Evolutionary conservation across 2,888 invertebrate species (phyloP).

Genomic region (Graphium colonna): DNA sequence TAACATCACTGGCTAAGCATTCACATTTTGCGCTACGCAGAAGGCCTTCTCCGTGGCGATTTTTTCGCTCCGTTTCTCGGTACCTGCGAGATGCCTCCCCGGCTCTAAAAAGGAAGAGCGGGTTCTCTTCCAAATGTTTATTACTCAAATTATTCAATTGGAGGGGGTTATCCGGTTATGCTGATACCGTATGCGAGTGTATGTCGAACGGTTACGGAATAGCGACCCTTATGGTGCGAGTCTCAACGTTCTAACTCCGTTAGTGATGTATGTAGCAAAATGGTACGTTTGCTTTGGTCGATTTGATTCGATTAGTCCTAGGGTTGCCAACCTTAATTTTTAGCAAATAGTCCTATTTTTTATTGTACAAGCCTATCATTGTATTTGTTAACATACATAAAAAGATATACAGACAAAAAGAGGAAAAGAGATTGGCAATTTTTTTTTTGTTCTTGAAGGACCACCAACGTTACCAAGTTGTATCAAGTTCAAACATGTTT

Average conservation of each 20-base stretch:
- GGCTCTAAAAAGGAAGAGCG: slow-evolving; percentile 35
- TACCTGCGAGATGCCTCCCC: slow-evolving; percentile 33
- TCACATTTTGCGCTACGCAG: too few species aligned
- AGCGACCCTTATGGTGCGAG: not conserved
- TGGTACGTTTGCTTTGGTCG: slow-evolving; percentile 2
- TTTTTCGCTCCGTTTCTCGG: slow-evolving; percentile 36
- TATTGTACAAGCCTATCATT: too few species aligned
- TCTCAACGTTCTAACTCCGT: not conserved
- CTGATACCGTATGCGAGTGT: slow-evolving; percentile 26
- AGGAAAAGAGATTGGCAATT: too few species aligned
- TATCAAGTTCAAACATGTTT: too few species aligned
- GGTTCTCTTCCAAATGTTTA: slow-evolving; percentile 36
- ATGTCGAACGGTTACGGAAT: not conserved
- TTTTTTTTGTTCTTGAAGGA: too few species aligned
- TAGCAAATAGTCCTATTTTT: too few species aligned
- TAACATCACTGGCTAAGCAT: too few species aligned
- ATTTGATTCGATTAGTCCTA: slow-evolving; percentile 3
- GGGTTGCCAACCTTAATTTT: too few species aligned
- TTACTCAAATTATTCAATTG: slow-evolving; percentile 40
- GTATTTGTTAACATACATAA: too few species aligned
- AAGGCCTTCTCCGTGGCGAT: too few species aligned
- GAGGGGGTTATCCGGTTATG: slow-evolving; percentile 31
- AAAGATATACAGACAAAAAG: too few species aligned
- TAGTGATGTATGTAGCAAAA: not conserved
- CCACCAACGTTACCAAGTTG: too few species aligned